Evolutionary conservation across 2,888 invertebrate species (phyloP).

Genomic region (Odontocerum albicorne): DNA sequence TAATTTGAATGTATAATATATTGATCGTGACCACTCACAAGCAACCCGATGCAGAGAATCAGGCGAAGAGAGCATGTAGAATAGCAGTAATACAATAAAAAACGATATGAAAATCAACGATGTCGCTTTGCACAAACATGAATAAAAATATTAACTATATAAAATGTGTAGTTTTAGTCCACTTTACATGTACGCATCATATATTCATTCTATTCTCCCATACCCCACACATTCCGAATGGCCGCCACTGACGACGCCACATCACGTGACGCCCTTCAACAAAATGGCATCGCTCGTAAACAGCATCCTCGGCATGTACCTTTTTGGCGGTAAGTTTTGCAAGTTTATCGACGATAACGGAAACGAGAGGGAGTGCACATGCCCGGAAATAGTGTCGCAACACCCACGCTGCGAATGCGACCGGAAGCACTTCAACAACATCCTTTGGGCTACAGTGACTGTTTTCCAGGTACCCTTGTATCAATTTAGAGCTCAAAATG

Average conservation of each 20-base stretch:
- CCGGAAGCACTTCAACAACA: conserved; percentile 98
- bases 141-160: neutral
- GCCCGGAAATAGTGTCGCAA: conserved; percentile 87
- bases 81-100: too few species aligned
- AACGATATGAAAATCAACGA: too few species aligned
- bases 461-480: conserved; percentile 93
- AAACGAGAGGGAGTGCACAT: conserved; percentile 86
- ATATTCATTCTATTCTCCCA: conserved; percentile 29
- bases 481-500: too few species aligned
- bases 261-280: conserved; percentile 2
- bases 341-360: conserved; percentile 88
- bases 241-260: conserved; percentile 12
- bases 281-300: conserved; percentile 41
- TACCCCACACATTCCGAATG: conserved; percentile 25
- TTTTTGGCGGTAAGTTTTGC: conserved; percentile 99
- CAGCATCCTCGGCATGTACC: conserved; percentile 99
- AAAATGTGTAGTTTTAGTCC: conserved; percentile 8
- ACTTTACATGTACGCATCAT: conserved; percentile 19
- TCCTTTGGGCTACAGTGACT: conserved; percentile 96
- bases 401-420: conserved; percentile 93
- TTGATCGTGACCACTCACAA: too few species aligned
- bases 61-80: too few species aligned
- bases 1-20: too few species aligned
- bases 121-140: too few species aligned
- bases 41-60: too few species aligned